These are phyloP conservation scores for Xylota segnis DNA, from an alignment of 2,888 invertebrate genomes.

Conservation along the genomic window DNA sequence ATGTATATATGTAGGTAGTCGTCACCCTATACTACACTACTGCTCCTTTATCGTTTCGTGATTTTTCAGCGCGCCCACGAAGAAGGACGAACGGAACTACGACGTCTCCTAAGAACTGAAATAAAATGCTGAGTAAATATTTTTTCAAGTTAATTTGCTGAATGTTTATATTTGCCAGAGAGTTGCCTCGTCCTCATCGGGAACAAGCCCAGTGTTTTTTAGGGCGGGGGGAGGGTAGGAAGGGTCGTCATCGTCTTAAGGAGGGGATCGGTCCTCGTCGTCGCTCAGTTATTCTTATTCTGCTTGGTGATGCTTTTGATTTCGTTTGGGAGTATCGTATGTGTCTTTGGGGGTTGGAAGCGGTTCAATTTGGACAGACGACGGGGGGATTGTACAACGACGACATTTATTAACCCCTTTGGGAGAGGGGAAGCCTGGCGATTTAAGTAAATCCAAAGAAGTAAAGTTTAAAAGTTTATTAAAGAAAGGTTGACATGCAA, in stretches of 20 bases:
- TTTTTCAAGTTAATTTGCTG: conserved; percentile 77
- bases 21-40: conserved; percentile 22
- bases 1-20: no score
- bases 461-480: conserved; percentile 67
- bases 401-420: conserved; percentile 69
- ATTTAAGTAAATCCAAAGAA: conserved; percentile 59
- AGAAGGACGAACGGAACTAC: conserved; percentile 30
- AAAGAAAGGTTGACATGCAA: conserved; percentile 65
- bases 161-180: conserved; percentile 75
- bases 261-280: conserved; percentile 37
- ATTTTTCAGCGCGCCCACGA: conserved; percentile 54
- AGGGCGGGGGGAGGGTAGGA: not conserved
- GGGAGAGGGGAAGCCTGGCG: conserved; percentile 1
- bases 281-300: conserved; percentile 30
- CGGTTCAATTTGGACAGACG: conserved; percentile 2
- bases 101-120: conserved; percentile 57
- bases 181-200: conserved; percentile 29
- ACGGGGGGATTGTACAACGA: conserved; percentile 4
- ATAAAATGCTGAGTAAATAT: conserved; percentile 77
- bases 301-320: conserved; percentile 37
- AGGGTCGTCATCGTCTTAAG: conserved; percentile 43
- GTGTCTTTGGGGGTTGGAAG: conserved; percentile 28
- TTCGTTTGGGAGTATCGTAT: conserved; percentile 56
- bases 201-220: no score
- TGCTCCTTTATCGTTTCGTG: conserved; percentile 57